Percentiles rank a stretch among this genome's conserved stretches.
Evolutionary conservation across 2,113 vertebrate genomes (phyloP).

Genomic region (Hippolais icterina): DNA sequence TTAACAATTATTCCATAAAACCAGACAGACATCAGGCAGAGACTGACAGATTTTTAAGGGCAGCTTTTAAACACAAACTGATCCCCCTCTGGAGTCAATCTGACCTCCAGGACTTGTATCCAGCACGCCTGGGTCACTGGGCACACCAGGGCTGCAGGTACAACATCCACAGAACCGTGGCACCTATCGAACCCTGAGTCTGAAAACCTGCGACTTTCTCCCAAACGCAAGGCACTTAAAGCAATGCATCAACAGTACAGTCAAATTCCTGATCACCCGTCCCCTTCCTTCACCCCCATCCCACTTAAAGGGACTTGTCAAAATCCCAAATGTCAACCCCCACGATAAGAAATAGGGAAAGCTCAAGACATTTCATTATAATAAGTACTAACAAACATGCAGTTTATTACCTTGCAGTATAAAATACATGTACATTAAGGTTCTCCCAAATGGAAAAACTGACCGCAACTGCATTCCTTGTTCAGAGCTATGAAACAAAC

Average conservation of each 20-base stretch:
- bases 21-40: neutral
- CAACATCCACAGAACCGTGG: slow-evolving; percentile 7
- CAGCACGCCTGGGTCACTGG: neutral
- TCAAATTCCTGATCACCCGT: slow-evolving; percentile 33
- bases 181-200: neutral
- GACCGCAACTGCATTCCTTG: slow-evolving; percentile 60
- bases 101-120: neutral
- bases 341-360: slow-evolving; percentile 44
- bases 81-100: neutral
- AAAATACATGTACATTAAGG: slow-evolving; percentile 74
- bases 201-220: neutral
- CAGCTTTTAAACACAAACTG: neutral
- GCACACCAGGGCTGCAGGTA: neutral
- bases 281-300: neutral
- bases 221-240: slow-evolving; percentile 37
- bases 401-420: slow-evolving; percentile 71
- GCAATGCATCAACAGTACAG: slow-evolving; percentile 28
- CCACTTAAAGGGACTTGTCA: slow-evolving; percentile 59
- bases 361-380: slow-evolving; percentile 62
- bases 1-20: neutral
- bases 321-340: slow-evolving; percentile 48
- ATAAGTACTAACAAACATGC: slow-evolving; percentile 76
- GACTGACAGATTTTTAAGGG: neutral
- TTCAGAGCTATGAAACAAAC: slow-evolving; percentile 35
- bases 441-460: slow-evolving; percentile 59